Base-by-base conservation (phyloP, 2,113 vertebrate genomes). In the Triplophysa rosa region DNA sequence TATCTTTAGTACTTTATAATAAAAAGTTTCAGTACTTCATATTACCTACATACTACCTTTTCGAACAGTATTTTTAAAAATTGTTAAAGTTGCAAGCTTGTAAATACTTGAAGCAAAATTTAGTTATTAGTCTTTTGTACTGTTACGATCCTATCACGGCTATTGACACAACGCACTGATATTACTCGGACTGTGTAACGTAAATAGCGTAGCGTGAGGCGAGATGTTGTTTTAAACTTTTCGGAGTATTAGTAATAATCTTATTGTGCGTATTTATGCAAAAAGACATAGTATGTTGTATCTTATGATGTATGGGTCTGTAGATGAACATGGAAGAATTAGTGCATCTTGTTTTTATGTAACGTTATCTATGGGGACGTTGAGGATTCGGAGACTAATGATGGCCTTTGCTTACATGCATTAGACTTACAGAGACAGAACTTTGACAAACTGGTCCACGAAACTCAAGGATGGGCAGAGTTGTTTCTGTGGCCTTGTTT, bases 391-490 rank as follows among this genome's bases (percentile, higher is more conserved):
- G 1, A 4, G 3, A 49, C 47, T 49, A 14, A 16, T 49, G 13
- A 12, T 45, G 42, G 11, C 2, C 49, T 19, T 54, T 54, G 3
- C 14, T 14, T 54, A 8, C 49, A 19, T 17, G 17, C 17, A 54
- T 54, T 54, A 17, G 49, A 19, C 11, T 21, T 4, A n/a, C 17
- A n/a, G 16, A 70, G 16, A 26, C 8, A 69, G 4, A 54, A 56
- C 4, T 33, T 54, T 52, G 9, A 69, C 49, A 68, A 10, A 49
- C 33, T 47, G 80, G 79, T 73, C 54, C 61, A 77, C 21, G 70
- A 77, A 42, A 58, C 64, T 16, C 1, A 70, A 66, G 56, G 14
- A 79, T 76, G 52, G 37, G 62, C 37, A 73, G 40, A 58, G 61
- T 6, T 54, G 17, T 62, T 16, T 66, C 24, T 67, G 64, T 42